Evolutionary conservation across 2,113 vertebrate species (phyloP).

Genomic region (Triplophysa tibetana): DNA sequence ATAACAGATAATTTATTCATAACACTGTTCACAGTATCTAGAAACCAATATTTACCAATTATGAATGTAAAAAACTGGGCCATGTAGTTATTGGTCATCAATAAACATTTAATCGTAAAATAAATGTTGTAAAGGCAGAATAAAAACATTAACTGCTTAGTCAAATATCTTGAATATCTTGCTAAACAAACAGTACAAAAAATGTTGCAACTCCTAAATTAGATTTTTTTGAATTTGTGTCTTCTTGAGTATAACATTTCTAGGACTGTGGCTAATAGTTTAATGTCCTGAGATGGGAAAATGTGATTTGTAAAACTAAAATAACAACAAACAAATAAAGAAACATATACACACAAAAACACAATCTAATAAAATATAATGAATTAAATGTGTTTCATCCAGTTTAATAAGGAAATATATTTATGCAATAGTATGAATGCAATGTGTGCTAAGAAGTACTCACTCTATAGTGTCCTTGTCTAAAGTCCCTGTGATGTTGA

Average conservation of each 20-base stretch:
- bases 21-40: neutral
- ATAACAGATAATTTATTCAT: neutral
- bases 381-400: too few relatives aligned
- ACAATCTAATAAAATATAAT: too few relatives aligned
- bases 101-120: neutral
- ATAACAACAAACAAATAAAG: too few relatives aligned
- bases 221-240: too few relatives aligned
- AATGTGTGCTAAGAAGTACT: slow-evolving; percentile 62
- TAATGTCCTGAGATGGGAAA: too few relatives aligned
- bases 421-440: neutral
- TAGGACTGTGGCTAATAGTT: neutral
- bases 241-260: too few relatives aligned
- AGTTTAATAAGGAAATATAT: slow-evolving; percentile 8
- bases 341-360: too few relatives aligned
- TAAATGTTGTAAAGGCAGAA: neutral
- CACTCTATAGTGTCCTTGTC: slow-evolving; percentile 88
- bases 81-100: neutral
- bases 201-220: too few relatives aligned
- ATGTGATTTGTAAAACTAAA: too few relatives aligned
- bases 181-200: too few relatives aligned
- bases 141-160: neutral
- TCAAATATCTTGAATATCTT: neutral
- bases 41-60: neutral
- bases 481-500: slow-evolving; percentile 89
- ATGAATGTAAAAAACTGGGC: neutral